Evolutionary conservation across 2,888 invertebrate genomes (phyloP).

Genomic region (Morpho deidamia): DNA sequence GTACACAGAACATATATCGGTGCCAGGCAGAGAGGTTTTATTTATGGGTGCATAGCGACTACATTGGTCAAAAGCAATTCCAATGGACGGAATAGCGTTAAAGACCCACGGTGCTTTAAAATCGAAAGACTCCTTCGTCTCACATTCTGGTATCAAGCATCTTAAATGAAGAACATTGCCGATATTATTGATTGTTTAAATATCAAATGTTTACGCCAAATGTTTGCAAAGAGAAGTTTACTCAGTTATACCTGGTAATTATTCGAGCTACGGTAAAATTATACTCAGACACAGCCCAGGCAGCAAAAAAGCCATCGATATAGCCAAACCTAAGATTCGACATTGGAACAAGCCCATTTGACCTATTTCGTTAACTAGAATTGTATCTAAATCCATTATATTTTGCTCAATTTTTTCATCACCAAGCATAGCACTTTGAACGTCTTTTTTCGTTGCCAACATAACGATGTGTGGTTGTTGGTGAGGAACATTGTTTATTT

Average conservation of each 20-base stretch:
- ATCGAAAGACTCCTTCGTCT: slow-evolving; percentile 31
- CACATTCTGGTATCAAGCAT: slow-evolving; percentile 51
- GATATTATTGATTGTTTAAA: not conserved
- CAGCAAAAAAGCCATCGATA: slow-evolving; percentile 29
- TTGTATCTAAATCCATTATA: slow-evolving; percentile 34
- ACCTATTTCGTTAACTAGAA: slow-evolving; percentile 37
- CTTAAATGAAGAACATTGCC: slow-evolving; percentile 26
- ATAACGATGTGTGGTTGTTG: too few relatives aligned
- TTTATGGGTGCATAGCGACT: slow-evolving; percentile 44
- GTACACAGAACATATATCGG: slow-evolving; percentile 38
- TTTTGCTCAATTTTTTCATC: not conserved
- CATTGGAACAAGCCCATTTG: slow-evolving; percentile 39
- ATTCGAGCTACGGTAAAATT: slow-evolving; percentile 39
- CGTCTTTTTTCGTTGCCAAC: too few relatives aligned
- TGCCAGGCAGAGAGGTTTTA: not conserved
- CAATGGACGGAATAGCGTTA: slow-evolving; percentile 57
- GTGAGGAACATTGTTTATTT: too few relatives aligned
- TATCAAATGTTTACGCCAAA: too few relatives aligned
- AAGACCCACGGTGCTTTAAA: slow-evolving; percentile 62
- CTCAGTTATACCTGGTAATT: slow-evolving; percentile 29
- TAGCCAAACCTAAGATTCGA: slow-evolving; percentile 24
- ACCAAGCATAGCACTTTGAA: not conserved
- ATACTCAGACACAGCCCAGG: slow-evolving; percentile 31
- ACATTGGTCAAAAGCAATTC: slow-evolving; percentile 56
- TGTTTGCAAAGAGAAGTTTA: not conserved